Conservation (phyloP, 1,140 invertebrate species). For the Brachystomella parvula region DNA sequence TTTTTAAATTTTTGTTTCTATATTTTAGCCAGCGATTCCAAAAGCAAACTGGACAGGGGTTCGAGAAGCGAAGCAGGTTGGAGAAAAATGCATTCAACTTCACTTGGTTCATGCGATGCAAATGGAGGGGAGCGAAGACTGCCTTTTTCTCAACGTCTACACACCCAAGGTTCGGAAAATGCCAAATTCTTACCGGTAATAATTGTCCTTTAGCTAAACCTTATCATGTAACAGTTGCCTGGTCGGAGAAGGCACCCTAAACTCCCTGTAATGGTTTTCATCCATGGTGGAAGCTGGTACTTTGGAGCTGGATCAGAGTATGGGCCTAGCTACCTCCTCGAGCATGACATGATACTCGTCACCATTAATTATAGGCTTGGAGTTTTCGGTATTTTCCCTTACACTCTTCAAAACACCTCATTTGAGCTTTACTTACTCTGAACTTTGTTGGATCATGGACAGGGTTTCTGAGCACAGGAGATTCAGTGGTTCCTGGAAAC, state of each 20-base stretch:
- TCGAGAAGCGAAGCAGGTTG: conserved; percentile 18
- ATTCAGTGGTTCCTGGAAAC: conserved; percentile 16
- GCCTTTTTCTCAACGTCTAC: conserved; percentile 18
- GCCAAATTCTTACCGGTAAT: not conserved
- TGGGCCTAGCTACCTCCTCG: conserved; percentile 53
- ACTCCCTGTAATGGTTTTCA: conserved; percentile 22
- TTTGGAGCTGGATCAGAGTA: conserved; percentile 13
- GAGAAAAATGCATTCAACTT: conserved; percentile 25
- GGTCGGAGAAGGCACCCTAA: too few relatives aligned
- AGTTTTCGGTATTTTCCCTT: conserved; percentile 41
- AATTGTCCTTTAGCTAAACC: not conserved
- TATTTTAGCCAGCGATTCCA: conserved; percentile 18
- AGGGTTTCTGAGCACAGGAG: conserved; percentile 27
- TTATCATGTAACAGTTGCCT: too few relatives aligned
- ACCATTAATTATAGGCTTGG: conserved; percentile 59
- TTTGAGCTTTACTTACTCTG: too few relatives aligned
- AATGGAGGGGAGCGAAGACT: conserved; percentile 42
- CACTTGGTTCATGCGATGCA: conserved; percentile 16
- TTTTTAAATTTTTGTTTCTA: too few relatives aligned
- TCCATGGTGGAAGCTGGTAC: conserved; percentile 26
- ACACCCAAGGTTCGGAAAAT: not conserved
- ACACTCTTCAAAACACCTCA: not conserved
- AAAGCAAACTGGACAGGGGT: conserved; percentile 26
- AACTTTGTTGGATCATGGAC: too few relatives aligned
- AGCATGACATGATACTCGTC: conserved; percentile 54